phyloP scores from a whole-genome alignment of 2,888 invertebrate species.

The Phengaris alcon region DNA sequence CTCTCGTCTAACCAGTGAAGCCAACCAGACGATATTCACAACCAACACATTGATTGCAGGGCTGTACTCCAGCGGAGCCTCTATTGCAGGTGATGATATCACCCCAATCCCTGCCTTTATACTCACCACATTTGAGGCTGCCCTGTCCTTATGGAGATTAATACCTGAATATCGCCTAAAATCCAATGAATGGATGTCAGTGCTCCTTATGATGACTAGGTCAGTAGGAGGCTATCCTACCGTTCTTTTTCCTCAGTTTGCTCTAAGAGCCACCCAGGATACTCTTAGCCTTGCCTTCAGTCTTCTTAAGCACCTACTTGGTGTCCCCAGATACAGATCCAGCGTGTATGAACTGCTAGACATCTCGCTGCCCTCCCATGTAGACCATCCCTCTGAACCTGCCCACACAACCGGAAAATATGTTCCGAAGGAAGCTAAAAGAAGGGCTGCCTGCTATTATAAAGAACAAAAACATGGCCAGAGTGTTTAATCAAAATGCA shows the following conservation, averaged over 20 bases:
- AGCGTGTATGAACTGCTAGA: background rate
- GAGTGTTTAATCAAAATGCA: background rate
- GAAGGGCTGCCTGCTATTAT: background rate
- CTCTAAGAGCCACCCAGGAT: background rate
- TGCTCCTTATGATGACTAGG: background rate
- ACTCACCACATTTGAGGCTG: background rate
- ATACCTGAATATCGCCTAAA: fast-evolving
- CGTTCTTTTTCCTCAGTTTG: background rate
- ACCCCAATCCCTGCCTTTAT: no score
- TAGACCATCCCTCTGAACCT: background rate
- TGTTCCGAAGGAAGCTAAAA: background rate
- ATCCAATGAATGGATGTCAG: background rate
- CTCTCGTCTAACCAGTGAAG: background rate
- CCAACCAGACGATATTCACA: background rate
- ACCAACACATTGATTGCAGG: background rate
- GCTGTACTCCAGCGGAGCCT: background rate
- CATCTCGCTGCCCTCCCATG: fast-evolving
- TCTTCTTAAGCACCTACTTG: background rate
- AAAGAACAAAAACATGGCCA: background rate
- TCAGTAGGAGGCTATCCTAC: background rate
- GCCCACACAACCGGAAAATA: background rate
- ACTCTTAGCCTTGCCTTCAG: background rate
- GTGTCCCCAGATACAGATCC: fast-evolving
- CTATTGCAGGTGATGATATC: background rate
- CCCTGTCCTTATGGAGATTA: background rate